These are phyloP conservation scores for Polylopha cassiicola DNA, from an alignment of 2,888 invertebrate species.

Conservation along the genomic window DNA sequence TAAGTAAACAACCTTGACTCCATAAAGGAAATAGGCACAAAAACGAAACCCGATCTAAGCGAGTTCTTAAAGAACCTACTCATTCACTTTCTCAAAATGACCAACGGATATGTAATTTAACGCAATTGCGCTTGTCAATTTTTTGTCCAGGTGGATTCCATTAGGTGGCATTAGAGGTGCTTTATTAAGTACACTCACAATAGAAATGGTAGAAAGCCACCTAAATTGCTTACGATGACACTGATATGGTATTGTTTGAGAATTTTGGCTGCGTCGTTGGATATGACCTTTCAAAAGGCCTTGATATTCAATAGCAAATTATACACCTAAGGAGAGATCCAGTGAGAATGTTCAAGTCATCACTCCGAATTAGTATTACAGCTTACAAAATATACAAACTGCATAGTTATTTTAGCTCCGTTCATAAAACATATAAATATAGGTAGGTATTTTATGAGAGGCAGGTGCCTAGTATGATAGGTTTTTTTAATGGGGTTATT, in stretches of 20 bases:
- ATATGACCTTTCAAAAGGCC: constrained; percentile 1
- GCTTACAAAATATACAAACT: too few species aligned
- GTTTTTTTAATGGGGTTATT: constrained; percentile 6
- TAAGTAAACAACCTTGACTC: too few species aligned
- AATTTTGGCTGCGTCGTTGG: constrained; percentile 6
- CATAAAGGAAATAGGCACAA: constrained; percentile 5
- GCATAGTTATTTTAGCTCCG: too few species aligned
- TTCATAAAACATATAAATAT: too few species aligned
- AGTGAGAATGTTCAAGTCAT: too few species aligned
- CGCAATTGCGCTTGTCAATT: constrained; percentile 15
- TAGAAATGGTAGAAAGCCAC: constrained; percentile 20
- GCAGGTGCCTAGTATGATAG: too few species aligned
- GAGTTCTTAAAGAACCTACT: constrained; percentile 12
- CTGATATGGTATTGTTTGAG: constrained; percentile 3
- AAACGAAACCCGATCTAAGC: constrained; percentile 8
- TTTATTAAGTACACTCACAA: constrained; percentile 15
- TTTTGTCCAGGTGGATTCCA: constrained; percentile 21
- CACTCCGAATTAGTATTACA: too few species aligned
- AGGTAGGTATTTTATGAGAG: too few species aligned
- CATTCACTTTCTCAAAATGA: constrained; percentile 24
- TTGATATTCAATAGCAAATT: neutral
- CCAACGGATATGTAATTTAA: constrained; percentile 23
- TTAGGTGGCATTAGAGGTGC: constrained; percentile 13
- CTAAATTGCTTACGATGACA: constrained; percentile 17
- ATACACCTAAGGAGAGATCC: too few species aligned